Evolutionary conservation across 2,888 invertebrate genomes (phyloP).

Genomic region (Ochropleura plecta): DNA sequence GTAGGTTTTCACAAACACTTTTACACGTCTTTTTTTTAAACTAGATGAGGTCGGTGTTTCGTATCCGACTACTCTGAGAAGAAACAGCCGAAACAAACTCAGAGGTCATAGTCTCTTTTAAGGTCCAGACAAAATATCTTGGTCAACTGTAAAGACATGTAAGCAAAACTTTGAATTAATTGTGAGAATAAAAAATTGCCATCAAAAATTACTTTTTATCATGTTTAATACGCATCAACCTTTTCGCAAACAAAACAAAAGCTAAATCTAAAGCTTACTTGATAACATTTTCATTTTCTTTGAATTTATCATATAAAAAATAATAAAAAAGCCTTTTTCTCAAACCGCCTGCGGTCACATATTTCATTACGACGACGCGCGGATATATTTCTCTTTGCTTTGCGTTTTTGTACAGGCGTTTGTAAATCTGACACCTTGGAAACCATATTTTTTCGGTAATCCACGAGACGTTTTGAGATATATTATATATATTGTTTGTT

Average conservation of each 20-base stretch:
- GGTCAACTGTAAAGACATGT: not conserved
- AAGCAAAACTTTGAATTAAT: not conserved
- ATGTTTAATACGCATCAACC: conserved; percentile 17
- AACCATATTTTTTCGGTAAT: conserved; percentile 66
- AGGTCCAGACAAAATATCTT: no score
- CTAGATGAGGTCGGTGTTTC: no score
- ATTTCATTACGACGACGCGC: conserved; percentile 73
- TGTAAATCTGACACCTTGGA: conserved; percentile 71
- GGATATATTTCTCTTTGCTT: conserved; percentile 72
- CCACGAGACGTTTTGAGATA: conserved; percentile 40
- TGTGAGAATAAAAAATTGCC: not conserved
- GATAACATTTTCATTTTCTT: conserved; percentile 56
- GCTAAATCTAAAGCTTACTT: conserved; percentile 43
- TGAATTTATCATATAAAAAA: conserved; percentile 62
- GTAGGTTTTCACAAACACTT: no score
- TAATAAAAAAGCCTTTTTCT: conserved; percentile 67
- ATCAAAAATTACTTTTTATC: conserved; percentile 2
- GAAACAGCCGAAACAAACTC: no score
- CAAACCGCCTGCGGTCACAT: conserved; percentile 75
- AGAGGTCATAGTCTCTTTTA: no score
- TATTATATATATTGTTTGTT: conserved; percentile 51
- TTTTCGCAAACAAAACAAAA: conserved; percentile 37
- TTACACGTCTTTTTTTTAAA: no score
- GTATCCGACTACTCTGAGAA: no score
- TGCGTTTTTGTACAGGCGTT: conserved; percentile 74